phyloP scores from a whole-genome alignment of 2,113 vertebrate genomes.

The Mesitornis unicolor region DNA sequence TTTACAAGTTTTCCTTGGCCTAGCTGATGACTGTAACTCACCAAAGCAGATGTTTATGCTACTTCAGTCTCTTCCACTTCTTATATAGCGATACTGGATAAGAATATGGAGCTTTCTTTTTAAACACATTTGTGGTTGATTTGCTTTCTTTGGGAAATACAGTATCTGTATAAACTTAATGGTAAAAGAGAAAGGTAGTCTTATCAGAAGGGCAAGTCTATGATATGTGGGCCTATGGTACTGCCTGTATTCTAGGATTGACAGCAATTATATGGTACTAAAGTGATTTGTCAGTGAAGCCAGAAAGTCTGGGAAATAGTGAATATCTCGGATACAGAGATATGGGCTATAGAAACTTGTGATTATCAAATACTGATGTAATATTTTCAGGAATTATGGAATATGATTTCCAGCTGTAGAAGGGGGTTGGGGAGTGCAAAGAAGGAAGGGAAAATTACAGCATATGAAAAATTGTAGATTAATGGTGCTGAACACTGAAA shows the following conservation, averaged over 20 bases:
- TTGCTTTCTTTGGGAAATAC: neutral
- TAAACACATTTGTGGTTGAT: neutral
- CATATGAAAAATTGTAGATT: neutral
- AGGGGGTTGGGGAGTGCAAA: neutral
- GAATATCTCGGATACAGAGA: neutral
- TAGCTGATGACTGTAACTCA: neutral
- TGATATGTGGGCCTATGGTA: neutral
- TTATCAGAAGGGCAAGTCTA: neutral
- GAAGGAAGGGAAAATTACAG: neutral
- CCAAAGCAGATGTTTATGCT: neutral
- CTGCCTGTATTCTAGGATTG: neutral
- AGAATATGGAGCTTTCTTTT: neutral
- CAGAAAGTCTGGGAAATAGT: neutral
- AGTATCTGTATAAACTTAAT: neutral
- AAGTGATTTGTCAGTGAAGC: neutral
- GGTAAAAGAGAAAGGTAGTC: neutral
- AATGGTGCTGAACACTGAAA: neutral
- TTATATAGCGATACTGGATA: neutral
- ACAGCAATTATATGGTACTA: fast-evolving
- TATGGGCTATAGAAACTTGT: neutral
- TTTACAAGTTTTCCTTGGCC: neutral
- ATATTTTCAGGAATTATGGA: neutral
- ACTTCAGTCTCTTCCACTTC: neutral
- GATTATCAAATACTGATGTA: neutral
- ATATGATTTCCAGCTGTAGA: neutral